A percentile compares a stretch with the other conserved stretches of the same genome.
These are phyloP conservation scores for Polyergus mexicanus DNA, from an alignment of 1,140 invertebrate genomes.

Conservation along the genomic window DNA sequence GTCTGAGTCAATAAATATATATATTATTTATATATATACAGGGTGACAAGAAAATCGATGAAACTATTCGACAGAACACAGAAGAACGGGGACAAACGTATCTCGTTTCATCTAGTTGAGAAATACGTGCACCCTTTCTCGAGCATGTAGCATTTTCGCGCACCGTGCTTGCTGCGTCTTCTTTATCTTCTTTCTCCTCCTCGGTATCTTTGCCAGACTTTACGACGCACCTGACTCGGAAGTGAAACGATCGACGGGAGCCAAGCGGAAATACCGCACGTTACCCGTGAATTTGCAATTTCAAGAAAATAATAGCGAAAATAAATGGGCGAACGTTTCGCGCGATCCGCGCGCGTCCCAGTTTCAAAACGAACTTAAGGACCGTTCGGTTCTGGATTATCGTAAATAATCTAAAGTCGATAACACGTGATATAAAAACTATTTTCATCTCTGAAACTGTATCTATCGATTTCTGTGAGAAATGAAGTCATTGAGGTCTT, in stretches of 20 bases:
- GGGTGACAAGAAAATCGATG: too few relatives aligned
- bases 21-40: too few relatives aligned
- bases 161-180: background rate
- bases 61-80: too few relatives aligned
- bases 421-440: background rate
- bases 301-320: slow-evolving; percentile 1
- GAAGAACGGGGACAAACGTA: background rate
- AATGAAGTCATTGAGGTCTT: background rate
- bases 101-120: background rate
- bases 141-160: background rate
- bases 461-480: background rate
- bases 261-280: background rate
- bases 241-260: background rate
- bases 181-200: too few relatives aligned
- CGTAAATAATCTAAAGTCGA: background rate
- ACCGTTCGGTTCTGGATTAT: background rate
- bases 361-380: background rate
- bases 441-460: background rate
- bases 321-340: background rate
- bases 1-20: too few relatives aligned
- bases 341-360: background rate
- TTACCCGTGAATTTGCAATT: slow-evolving; percentile 45
- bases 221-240: slow-evolving; percentile 31
- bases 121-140: background rate
- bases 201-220: background rate